Evolutionary conservation across 2,888 invertebrate species (phyloP), one percentile per base, ranked within the genome.

Genomic region (Temnothorax unifasciatus): DNA sequence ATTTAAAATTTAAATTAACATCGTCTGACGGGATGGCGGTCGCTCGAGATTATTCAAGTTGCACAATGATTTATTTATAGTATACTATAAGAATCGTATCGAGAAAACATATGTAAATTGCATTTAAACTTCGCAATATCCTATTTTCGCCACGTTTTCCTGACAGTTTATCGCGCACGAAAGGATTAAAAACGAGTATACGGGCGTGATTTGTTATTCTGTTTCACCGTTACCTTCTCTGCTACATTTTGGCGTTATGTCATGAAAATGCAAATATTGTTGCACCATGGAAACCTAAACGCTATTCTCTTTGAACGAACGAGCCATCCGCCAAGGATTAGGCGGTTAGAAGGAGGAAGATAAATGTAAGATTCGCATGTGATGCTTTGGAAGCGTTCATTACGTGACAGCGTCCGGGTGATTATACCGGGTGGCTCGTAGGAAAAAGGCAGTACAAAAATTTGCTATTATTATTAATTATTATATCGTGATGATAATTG

Each of bases 361-460:
- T 93, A 92, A 93, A 94, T 93, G 93, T 90, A 92, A 90, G 92
- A 86, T 91, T 93, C 89, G 93, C 94, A 93, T 93, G 93, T 92
- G 79, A 81, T 81, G 71, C 59, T 81, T 71, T 71, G 47, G 50
- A 71, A 81, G 47, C 59, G 59, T 81, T 81, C 71, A 71, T 81
- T 81, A 81, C 59, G 71, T 81, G 79, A 81, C 71, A 71, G 79
- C 71, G 59, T 71, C 25, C 41, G 9, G 63, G 1, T 66, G 15
- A 13, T 71, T 59, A 47, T 79, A 81, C 38, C 47, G 47, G 34
- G 69, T 34, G 71, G 18, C 29, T 59, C 8, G 25, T 15, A 41
- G 44, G 11, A 21, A 71, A 34, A 18, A 63, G 9, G 18, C 3
- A 15, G 13, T 34, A 52, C 18, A 15, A 21, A 63, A 77, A 77